These are phyloP conservation scores for Zaprionus ornatus DNA, from an alignment of 1,140 invertebrate species.

Conservation along the genomic window DNA sequence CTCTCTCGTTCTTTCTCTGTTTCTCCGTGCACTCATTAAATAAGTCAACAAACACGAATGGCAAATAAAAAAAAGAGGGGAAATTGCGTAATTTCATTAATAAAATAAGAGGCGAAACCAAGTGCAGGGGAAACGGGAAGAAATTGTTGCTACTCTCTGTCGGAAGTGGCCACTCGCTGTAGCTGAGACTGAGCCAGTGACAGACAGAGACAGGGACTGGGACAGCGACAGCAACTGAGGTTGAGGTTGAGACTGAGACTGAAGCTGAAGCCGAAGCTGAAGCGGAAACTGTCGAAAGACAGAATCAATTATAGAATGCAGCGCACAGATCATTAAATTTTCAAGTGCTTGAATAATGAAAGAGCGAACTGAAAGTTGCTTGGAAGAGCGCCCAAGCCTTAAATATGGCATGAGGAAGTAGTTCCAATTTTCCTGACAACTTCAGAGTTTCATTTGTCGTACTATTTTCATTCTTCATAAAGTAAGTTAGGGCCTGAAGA, in stretches of 20 bases:
- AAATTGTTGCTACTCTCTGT: conserved; percentile 10
- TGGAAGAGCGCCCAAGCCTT: neutral
- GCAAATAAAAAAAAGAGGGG: conserved; percentile 49
- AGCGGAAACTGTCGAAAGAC: conserved; percentile 1
- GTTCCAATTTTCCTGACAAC: no score
- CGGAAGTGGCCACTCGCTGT: neutral
- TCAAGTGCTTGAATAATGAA: conserved; percentile 12
- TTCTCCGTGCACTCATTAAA: conserved; percentile 63
- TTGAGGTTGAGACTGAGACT: neutral
- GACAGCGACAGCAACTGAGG: neutral
- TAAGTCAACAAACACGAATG: conserved; percentile 55
- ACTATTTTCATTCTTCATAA: neutral
- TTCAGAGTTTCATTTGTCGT: no score
- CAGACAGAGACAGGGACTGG: neutral
- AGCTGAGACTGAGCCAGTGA: neutral
- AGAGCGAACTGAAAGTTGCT: neutral
- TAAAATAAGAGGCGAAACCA: conserved; percentile 56
- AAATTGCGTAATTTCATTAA: conserved; percentile 77
- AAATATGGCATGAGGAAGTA: neutral
- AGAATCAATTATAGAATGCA: conserved; percentile 39
- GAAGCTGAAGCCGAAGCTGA: neutral
- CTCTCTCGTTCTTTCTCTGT: neutral
- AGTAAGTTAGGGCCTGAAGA: neutral
- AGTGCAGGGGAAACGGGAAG: neutral
- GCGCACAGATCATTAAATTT: conserved; percentile 30